Evolutionary conservation across 2,113 vertebrate species (phyloP).

Genomic region (Arizona elegans): DNA sequence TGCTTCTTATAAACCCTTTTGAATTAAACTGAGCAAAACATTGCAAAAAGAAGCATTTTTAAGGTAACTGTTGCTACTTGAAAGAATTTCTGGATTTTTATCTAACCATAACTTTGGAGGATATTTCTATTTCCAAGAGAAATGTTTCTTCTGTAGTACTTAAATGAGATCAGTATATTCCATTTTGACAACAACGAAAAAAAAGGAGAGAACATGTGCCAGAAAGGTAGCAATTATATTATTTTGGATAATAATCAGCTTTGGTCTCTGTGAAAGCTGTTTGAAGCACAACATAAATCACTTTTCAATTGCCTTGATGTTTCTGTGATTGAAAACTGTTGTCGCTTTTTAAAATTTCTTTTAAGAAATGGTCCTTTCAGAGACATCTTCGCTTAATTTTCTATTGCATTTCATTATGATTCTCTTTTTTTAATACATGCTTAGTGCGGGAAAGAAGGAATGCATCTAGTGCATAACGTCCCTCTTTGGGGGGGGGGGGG

Average conservation of each 20-base stretch:
- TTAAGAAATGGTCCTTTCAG: neutral
- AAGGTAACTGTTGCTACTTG: constrained; percentile 44
- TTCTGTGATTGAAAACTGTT: constrained; percentile 53
- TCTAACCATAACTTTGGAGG: constrained; percentile 42
- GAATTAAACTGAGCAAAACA: neutral
- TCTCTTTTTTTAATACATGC: constrained; percentile 8
- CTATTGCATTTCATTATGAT: constrained; percentile 38
- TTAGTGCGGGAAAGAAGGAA: neutral
- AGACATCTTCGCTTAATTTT: constrained; percentile 24
- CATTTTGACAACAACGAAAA: constrained; percentile 48
- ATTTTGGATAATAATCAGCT: constrained; percentile 56
- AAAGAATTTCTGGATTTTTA: constrained; percentile 56
- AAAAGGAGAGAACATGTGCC: constrained; percentile 43
- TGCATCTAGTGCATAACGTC: neutral
- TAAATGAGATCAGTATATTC: constrained; percentile 46
- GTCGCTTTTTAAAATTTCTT: constrained; percentile 16
- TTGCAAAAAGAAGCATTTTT: constrained; percentile 56
- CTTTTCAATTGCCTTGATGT: constrained; percentile 48
- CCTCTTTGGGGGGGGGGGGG: neutral
- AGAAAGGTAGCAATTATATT: constrained; percentile 56
- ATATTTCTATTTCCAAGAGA: constrained; percentile 44
- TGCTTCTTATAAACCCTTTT: constrained; percentile 20
- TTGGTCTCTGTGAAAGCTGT: constrained; percentile 49
- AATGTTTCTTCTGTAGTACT: constrained; percentile 32
- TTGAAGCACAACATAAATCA: constrained; percentile 54